phyloP scores from a whole-genome alignment of 2,797 vertebrate genomes.

The Sebastes vulpes region DNA sequence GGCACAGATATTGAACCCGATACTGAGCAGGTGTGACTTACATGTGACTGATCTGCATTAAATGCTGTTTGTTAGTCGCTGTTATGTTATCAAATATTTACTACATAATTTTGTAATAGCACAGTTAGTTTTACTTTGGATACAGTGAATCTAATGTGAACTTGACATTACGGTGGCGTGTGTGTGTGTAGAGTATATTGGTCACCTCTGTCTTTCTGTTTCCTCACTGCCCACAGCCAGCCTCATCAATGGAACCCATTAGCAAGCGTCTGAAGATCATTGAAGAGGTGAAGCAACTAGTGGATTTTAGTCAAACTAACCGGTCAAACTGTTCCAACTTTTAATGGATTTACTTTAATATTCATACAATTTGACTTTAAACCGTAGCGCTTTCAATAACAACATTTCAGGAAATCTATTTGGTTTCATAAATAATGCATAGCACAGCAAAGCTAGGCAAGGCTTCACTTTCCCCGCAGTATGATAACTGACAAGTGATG shows the following conservation, averaged over 20 bases:
- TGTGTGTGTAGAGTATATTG: not conserved
- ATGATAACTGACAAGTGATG: not conserved
- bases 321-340: not conserved
- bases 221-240: conserved; percentile 75
- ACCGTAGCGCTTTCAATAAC: not conserved
- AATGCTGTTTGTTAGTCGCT: not conserved
- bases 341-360: not conserved
- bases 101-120: not conserved
- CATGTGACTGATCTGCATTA: not conserved
- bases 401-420: not conserved
- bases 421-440: not conserved
- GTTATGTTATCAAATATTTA: not conserved
- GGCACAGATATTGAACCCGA: not conserved
- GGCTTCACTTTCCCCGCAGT: not conserved
- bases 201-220: not conserved
- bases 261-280: conserved; percentile 97
- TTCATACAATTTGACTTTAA: not conserved
- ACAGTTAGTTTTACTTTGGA: not conserved
- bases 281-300: conserved; percentile 89
- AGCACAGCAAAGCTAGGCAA: not conserved
- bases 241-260: conserved; percentile 91
- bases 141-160: not conserved
- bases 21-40: not conserved
- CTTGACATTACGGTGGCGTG: not conserved
- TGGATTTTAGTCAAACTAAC: not conserved